Percentiles rank a stretch among this genome's conserved stretches.
Evolutionary conservation across 2,888 invertebrate genomes (phyloP).

Genomic region (Calameuta pallipes): DNA sequence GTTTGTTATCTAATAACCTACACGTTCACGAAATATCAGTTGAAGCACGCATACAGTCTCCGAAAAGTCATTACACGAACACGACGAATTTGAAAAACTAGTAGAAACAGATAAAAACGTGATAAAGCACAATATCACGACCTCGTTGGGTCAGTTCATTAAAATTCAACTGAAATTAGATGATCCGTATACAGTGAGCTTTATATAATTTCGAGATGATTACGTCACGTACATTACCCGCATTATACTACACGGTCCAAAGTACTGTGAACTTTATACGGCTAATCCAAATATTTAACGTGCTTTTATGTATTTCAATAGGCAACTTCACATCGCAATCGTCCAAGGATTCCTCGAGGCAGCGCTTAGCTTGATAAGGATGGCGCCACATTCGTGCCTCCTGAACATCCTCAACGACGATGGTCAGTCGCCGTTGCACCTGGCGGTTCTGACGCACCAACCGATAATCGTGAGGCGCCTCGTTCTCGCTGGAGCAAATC

Average conservation of each 20-base stretch:
- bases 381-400: constrained; percentile 81
- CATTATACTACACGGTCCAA: not conserved
- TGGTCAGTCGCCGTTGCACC: constrained; percentile 85
- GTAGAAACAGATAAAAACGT: not conserved
- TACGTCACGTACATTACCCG: too few relatives aligned
- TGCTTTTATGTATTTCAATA: constrained; percentile 65
- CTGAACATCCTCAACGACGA: constrained; percentile 85
- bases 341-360: constrained; percentile 80
- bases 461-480: constrained; percentile 80
- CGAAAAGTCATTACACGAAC: not conserved
- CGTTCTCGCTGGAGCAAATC: constrained; percentile 81
- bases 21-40: not conserved
- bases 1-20: not conserved
- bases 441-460: constrained; percentile 84
- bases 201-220: too few relatives aligned
- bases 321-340: constrained; percentile 88
- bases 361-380: constrained; percentile 78
- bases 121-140: not conserved
- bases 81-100: not conserved
- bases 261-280: not conserved
- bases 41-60: not conserved
- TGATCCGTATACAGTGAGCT: too few relatives aligned
- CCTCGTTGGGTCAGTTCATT: too few relatives aligned
- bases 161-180: too few relatives aligned
- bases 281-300: not conserved